phyloP scores from a whole-genome alignment of 2,797 vertebrate genomes.

The Microctenopoma stevenorrisi region DNA sequence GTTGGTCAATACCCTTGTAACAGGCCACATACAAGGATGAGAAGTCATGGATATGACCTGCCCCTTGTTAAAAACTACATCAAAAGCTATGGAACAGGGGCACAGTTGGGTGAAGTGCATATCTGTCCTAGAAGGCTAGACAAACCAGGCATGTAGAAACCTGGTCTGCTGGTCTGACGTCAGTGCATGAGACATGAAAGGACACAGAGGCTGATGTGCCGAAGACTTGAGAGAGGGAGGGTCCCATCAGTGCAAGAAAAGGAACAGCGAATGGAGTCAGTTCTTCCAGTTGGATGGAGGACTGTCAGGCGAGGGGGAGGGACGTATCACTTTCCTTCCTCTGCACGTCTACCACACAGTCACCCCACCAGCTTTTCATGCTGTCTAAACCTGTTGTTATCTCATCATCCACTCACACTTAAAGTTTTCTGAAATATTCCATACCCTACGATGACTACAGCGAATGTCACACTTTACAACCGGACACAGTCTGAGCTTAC shows the following conservation, averaged over 20 bases:
- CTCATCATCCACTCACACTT: not conserved
- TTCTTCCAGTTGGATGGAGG: slow-evolving; percentile 9
- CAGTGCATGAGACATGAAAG: slow-evolving; percentile 35
- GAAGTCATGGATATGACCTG: slow-evolving; percentile 15
- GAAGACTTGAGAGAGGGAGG: slow-evolving; percentile 27
- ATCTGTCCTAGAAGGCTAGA: slow-evolving; percentile 52
- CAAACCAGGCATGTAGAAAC: slow-evolving; percentile 61
- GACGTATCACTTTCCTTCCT: not conserved
- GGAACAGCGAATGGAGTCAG: slow-evolving; percentile 24
- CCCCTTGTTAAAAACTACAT: slow-evolving; percentile 54
- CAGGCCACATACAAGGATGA: slow-evolving; percentile 9
- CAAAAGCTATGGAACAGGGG: slow-evolving; percentile 55
- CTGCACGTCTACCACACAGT: slow-evolving; percentile 12
- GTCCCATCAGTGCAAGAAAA: slow-evolving; percentile 13
- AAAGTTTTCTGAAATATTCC: slow-evolving; percentile 5
- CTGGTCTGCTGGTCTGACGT: slow-evolving; percentile 58
- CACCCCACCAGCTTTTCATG: not conserved
- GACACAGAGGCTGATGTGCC: slow-evolving; percentile 39
- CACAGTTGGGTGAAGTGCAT: slow-evolving; percentile 41
- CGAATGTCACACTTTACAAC: no score
- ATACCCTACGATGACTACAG: not conserved
- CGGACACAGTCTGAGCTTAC: not conserved
- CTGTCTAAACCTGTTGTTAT: not conserved
- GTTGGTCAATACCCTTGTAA: slow-evolving; percentile 4
- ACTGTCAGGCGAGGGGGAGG: not conserved